These are phyloP conservation scores for Candoia aspera DNA, from an alignment of 2,113 vertebrate genomes.

Conservation along the genomic window DNA sequence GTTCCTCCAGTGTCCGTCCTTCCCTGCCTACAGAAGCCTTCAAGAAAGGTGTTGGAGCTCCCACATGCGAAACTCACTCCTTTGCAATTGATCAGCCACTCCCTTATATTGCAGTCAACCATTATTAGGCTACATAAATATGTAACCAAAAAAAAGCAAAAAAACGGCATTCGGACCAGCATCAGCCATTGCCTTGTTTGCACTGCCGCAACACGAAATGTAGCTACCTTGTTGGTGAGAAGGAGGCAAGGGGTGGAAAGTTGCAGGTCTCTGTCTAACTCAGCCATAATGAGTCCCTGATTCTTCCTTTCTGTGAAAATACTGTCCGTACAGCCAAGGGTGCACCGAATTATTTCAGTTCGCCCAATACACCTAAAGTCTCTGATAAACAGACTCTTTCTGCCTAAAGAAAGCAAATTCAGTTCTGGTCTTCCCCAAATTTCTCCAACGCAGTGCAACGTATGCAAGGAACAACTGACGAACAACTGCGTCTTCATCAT, in stretches of 20 bases:
- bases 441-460: no score
- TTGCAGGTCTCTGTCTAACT: background rate
- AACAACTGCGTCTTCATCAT: no score
- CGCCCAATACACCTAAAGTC: background rate
- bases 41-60: background rate
- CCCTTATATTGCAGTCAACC: background rate
- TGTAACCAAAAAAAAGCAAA: background rate
- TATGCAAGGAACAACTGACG: no score
- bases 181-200: no score
- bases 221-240: background rate
- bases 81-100: background rate
- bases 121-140: background rate
- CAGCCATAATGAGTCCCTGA: background rate
- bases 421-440: no score
- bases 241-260: background rate
- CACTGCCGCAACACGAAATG: no score
- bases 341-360: background rate
- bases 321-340: background rate
- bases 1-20: background rate
- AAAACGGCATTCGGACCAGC: background rate
- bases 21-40: background rate
- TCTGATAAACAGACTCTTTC: background rate
- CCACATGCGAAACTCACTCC: background rate
- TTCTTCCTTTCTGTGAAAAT: background rate
- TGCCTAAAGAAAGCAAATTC: background rate